Evolutionary conservation across 2,113 vertebrate genomes (phyloP).

Genomic region (Bufo gargarizans): DNA sequence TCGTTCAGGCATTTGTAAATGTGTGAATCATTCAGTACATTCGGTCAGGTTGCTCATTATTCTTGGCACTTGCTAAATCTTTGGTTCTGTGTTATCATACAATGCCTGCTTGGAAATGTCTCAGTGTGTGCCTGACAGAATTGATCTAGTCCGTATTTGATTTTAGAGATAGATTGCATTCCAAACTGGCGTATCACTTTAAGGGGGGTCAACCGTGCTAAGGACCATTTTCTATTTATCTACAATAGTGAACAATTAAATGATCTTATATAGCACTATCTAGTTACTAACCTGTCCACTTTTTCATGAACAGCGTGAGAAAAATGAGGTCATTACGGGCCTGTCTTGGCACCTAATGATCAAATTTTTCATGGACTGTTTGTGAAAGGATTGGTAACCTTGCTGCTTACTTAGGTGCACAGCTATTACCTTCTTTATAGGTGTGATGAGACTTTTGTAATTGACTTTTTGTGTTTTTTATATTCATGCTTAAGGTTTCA

Average conservation of each 20-base stretch:
- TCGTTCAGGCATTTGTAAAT: neutral
- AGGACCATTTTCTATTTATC: neutral
- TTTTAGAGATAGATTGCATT: neutral
- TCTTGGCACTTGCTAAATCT: neutral
- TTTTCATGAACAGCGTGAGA: neutral
- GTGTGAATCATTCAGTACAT: conserved; percentile 18
- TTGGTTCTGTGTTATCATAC: neutral
- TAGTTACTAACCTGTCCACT: neutral
- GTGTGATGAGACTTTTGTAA: neutral
- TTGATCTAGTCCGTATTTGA: neutral
- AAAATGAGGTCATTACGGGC: conserved; percentile 8
- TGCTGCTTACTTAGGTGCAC: neutral
- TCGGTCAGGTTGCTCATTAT: conserved; percentile 8
- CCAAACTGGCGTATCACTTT: neutral
- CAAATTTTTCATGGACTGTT: conserved; percentile 2
- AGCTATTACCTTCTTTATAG: neutral
- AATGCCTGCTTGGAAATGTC: neutral
- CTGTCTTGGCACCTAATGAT: conserved; percentile 16
- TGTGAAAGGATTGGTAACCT: neutral
- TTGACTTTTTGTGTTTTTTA: too few relatives aligned
- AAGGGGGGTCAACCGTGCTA: neutral
- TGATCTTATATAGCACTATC: neutral
- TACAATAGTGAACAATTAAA: neutral
- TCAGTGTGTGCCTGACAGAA: neutral
- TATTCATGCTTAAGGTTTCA: too few relatives aligned